Percentiles rank a stretch among this genome's conserved stretches.
Evolutionary conservation across 2,888 invertebrate genomes (phyloP).

Genomic region (Aplocera efformata): DNA sequence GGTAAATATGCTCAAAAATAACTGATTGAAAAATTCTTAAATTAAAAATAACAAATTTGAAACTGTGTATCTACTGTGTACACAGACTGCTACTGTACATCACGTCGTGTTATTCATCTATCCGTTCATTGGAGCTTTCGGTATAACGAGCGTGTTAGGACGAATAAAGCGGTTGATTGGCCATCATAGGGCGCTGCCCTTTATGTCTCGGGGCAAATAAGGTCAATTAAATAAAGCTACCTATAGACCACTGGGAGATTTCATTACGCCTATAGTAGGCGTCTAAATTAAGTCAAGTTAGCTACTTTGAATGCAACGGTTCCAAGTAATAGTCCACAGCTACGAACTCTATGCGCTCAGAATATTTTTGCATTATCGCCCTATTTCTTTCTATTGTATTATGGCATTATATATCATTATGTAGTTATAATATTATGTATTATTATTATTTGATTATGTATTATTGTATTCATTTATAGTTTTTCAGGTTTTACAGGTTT

Average conservation of each 20-base stretch:
- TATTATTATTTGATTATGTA: no score
- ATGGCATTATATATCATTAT: no score
- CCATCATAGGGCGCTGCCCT: slow-evolving; percentile 57
- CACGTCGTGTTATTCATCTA: slow-evolving; percentile 7
- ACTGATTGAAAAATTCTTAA: no score
- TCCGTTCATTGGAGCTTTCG: slow-evolving; percentile 20
- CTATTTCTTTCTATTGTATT: no score
- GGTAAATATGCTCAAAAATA: no score
- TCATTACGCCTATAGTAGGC: slow-evolving; percentile 16
- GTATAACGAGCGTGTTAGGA: slow-evolving; percentile 17
- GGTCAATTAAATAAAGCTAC: slow-evolving; percentile 65
- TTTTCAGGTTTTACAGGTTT: background rate
- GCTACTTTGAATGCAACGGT: background rate
- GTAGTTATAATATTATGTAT: no score
- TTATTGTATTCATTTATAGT: no score
- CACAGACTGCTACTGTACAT: background rate
- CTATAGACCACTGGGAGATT: slow-evolving; percentile 27
- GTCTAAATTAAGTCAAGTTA: background rate
- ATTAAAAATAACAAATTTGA: no score
- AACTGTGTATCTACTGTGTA: no score
- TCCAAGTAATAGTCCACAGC: background rate
- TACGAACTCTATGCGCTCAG: no score
- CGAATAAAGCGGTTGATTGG: slow-evolving; percentile 40
- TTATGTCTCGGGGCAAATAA: slow-evolving; percentile 49
- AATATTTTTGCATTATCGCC: no score